Percentiles rank a stretch among this genome's conserved stretches.
phyloP scores from a whole-genome alignment of 2,797 vertebrate genomes.

The Buphagus erythrorhynchus region DNA sequence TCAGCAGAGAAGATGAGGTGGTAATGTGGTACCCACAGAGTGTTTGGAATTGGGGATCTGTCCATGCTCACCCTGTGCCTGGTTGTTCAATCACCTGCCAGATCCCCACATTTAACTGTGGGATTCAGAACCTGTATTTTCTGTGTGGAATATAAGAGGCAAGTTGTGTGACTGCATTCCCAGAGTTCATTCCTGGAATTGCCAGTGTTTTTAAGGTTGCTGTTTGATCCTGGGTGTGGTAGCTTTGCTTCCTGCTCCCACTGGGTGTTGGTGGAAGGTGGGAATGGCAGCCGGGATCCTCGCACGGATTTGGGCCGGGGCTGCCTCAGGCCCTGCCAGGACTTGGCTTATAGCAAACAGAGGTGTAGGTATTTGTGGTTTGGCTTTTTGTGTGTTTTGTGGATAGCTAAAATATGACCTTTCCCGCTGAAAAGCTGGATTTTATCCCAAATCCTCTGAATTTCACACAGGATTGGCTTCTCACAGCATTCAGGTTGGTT shows the following conservation, averaged over 20 bases:
- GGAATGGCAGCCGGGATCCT: not conserved
- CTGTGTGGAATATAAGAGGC: not conserved
- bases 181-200: not conserved
- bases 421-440: not conserved
- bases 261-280: rapidly evolving
- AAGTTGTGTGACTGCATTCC: not conserved
- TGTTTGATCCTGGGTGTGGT: rapidly evolving
- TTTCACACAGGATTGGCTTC: not conserved
- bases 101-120: not conserved
- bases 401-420: not conserved
- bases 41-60: not conserved
- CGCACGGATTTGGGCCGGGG: rapidly evolving
- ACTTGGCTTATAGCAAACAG: not conserved
- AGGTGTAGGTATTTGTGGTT: not conserved
- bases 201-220: not conserved
- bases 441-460: not conserved
- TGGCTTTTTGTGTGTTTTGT: not conserved
- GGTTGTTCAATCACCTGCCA: not conserved
- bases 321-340: not conserved
- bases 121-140: not conserved
- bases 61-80: not conserved
- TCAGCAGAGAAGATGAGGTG: not conserved
- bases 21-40: not conserved
- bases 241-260: not conserved
- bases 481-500: not conserved